A percentile compares a stretch with the other conserved stretches of the same genome.
Evolutionary conservation across 2,113 vertebrate species (phyloP).

Genomic region (Dendropsophus ebraccatus): DNA sequence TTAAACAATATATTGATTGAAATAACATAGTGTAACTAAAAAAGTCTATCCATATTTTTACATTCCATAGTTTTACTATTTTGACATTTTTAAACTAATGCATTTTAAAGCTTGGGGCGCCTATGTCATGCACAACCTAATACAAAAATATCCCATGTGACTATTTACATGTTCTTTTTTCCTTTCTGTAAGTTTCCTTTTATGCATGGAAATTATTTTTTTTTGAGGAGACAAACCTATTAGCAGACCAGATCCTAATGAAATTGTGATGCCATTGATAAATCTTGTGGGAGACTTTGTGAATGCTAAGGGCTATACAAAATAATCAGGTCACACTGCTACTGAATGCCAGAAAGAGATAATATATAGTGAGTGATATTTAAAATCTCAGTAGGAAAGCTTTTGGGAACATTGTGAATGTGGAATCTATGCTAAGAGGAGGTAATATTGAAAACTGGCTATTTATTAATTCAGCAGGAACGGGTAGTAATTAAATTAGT

Average conservation of each 20-base stretch:
- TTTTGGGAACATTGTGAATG: constrained; percentile 12
- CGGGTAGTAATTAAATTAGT: constrained; percentile 62
- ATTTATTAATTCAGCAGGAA: constrained; percentile 43
- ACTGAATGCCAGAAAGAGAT: not conserved
- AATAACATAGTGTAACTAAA: too few species aligned
- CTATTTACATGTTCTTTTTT: not conserved
- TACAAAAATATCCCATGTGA: not conserved
- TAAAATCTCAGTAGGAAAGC: not conserved
- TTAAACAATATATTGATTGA: too few species aligned
- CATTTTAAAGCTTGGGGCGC: not conserved
- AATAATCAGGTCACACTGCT: not conserved
- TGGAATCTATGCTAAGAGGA: not conserved
- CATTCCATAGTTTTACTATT: too few species aligned
- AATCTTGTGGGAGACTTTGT: not conserved
- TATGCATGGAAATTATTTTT: too few species aligned
- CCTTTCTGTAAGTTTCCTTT: not conserved
- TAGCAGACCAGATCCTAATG: not conserved
- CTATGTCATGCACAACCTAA: not conserved
- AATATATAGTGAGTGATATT: not conserved
- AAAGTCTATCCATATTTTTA: too few species aligned
- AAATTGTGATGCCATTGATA: not conserved
- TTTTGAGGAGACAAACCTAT: not conserved
- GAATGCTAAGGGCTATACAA: not conserved
- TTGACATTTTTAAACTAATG: too few species aligned
- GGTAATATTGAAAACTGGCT: constrained; percentile 59